phyloP scores from a whole-genome alignment of 1,140 invertebrate genomes.

The Cotesia glomerata region DNA sequence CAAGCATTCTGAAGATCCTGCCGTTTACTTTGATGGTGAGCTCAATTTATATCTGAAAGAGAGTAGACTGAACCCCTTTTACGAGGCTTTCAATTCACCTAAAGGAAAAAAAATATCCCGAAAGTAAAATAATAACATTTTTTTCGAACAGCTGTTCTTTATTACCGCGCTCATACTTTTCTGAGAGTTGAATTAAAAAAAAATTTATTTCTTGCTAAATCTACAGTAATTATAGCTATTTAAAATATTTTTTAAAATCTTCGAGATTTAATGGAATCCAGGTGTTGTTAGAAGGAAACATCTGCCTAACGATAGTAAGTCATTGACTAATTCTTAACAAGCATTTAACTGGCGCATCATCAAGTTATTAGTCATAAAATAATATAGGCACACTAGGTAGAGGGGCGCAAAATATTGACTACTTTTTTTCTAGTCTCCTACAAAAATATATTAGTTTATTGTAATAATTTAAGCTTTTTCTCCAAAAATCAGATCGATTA shows the following conservation, averaged over 20 bases:
- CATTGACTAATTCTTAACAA: conserved; percentile 7
- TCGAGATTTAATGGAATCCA: conserved; percentile 33
- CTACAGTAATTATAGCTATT: conserved; percentile 36
- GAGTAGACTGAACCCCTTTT: conserved; percentile 56
- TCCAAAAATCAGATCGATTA: too few relatives aligned
- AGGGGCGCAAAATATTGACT: neutral
- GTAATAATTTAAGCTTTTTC: too few relatives aligned
- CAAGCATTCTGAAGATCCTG: conserved; percentile 48
- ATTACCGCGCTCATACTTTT: neutral
- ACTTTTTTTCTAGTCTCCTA: too few relatives aligned
- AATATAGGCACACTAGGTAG: neutral
- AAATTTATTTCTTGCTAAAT: neutral
- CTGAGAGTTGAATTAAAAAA: neutral
- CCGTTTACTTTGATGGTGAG: conserved; percentile 59
- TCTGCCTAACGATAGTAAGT: conserved; percentile 34
- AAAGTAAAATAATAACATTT: neutral
- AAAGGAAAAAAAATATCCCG: neutral
- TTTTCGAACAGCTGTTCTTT: conserved; percentile 32
- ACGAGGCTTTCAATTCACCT: conserved; percentile 49
- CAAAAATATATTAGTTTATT: too few relatives aligned
- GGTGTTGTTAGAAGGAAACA: conserved; percentile 45
- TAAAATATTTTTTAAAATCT: too few relatives aligned
- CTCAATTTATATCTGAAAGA: conserved; percentile 61
- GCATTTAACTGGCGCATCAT: neutral
- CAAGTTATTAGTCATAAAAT: neutral